Percentiles rank a stretch among this genome's conserved stretches.
phyloP scores from a whole-genome alignment of 2,888 invertebrate genomes.

The Achlya flavicornis region DNA sequence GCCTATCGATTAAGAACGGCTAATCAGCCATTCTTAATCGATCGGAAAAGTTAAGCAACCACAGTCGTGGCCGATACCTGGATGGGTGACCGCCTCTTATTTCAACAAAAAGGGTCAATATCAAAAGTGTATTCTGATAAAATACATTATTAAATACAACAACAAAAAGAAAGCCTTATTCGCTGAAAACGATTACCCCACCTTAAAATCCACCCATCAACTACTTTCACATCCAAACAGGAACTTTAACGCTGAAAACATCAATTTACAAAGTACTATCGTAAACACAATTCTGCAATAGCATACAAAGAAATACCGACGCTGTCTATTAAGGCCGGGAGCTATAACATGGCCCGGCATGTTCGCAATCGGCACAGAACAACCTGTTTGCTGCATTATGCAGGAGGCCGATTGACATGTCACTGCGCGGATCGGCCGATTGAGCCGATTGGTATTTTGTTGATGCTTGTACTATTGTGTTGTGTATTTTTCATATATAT shows the following conservation, averaged over 20 bases:
- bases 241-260: slow-evolving; percentile 1
- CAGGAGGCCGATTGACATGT: slow-evolving; percentile 54
- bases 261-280: slow-evolving; percentile 20
- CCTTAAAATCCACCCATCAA: background rate
- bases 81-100: too few relatives aligned
- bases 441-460: slow-evolving; percentile 23
- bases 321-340: slow-evolving; percentile 27
- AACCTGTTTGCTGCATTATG: slow-evolving; percentile 39
- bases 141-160: background rate
- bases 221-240: background rate
- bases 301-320: slow-evolving; percentile 15
- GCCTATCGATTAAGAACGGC: too few relatives aligned
- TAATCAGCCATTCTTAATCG: too few relatives aligned
- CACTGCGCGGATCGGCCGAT: slow-evolving; percentile 46
- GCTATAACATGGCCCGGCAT: slow-evolving; percentile 26
- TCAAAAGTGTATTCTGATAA: background rate
- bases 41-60: too few relatives aligned
- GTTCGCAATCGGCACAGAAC: slow-evolving; percentile 19
- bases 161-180: background rate
- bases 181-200: background rate
- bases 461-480: background rate
- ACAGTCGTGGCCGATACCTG: too few relatives aligned
- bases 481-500: background rate
- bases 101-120: background rate
- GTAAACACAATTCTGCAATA: slow-evolving; percentile 30